Conservation (phyloP, 2,113 vertebrate genomes). For the Pygoscelis antarcticus region DNA sequence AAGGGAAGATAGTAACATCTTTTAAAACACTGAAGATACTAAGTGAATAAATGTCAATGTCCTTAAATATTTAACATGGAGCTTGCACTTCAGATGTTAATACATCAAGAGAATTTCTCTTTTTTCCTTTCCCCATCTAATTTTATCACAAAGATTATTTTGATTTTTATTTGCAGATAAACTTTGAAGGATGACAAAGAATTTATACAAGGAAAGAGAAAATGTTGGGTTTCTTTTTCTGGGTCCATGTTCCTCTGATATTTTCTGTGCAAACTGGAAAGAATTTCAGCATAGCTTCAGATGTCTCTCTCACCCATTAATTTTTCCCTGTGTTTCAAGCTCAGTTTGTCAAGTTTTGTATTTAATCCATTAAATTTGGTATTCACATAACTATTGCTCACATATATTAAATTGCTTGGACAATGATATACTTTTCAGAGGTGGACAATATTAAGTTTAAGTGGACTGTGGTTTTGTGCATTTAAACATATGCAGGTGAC, state of each 20-base stretch:
- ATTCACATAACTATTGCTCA: background rate
- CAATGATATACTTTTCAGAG: background rate
- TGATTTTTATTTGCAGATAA: background rate
- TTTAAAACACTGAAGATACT: background rate
- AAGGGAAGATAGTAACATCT: background rate
- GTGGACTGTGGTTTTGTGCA: background rate
- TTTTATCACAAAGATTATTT: background rate
- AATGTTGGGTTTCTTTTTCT: rapidly evolving
- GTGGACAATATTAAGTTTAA: background rate
- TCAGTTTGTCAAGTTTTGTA: background rate
- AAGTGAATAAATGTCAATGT: background rate
- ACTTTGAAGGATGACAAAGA: background rate
- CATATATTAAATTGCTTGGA: background rate
- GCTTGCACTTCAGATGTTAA: background rate
- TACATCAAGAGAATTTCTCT: background rate
- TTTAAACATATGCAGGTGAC: background rate
- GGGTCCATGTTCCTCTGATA: background rate
- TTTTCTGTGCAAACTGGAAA: background rate
- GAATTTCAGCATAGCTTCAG: background rate
- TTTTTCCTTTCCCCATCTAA: background rate
- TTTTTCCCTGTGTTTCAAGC: background rate
- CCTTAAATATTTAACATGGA: background rate
- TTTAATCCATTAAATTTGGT: background rate
- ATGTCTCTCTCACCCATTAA: background rate
- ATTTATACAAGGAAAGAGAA: background rate